Conservation (phyloP, 2,113 vertebrate species). For the Butorides virescens region DNA sequence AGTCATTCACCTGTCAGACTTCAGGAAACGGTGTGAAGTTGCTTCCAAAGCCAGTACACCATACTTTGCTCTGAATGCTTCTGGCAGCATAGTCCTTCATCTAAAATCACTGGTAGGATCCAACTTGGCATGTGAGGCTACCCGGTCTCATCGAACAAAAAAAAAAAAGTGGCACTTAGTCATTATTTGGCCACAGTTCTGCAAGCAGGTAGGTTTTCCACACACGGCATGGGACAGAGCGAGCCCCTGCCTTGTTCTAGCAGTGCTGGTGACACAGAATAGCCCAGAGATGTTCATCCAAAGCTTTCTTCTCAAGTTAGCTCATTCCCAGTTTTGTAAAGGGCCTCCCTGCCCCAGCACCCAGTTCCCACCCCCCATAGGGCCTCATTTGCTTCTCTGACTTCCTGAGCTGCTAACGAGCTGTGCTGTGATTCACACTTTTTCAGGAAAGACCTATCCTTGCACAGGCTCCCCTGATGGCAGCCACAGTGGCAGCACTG, state of each 20-base stretch:
- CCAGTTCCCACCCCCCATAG: not conserved
- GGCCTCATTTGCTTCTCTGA: not conserved
- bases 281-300: not conserved
- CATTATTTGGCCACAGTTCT: not conserved
- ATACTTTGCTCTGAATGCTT: not conserved
- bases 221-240: not conserved
- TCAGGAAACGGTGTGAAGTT: not conserved
- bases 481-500: not conserved
- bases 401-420: fast-evolving
- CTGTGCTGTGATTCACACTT: fast-evolving
- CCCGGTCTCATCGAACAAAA: not conserved
- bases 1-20: not conserved
- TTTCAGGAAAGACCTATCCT: not conserved
- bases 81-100: not conserved
- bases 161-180: not conserved
- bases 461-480: not conserved
- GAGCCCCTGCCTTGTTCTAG: not conserved
- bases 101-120: not conserved
- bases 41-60: not conserved
- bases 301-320: not conserved
- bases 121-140: not conserved
- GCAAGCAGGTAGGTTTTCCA: not conserved
- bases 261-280: not conserved
- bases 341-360: not conserved
- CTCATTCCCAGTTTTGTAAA: not conserved